Base-by-base conservation (phyloP, 2,113 vertebrate genomes). In the Archilochus colubris region DNA sequence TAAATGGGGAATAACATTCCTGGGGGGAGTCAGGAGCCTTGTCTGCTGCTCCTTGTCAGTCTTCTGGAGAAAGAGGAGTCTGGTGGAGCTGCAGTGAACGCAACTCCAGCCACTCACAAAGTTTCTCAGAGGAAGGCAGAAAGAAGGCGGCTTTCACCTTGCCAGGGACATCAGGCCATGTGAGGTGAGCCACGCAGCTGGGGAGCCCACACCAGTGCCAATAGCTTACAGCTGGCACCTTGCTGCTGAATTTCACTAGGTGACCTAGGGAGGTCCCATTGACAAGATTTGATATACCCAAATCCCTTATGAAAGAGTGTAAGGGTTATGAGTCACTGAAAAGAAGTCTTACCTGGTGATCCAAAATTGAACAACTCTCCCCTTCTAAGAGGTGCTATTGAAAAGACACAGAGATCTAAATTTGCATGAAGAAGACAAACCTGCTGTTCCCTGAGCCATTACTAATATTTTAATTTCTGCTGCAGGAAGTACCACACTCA, bases 401-500 rank as follows among this genome's bases (percentile, higher is more conserved):
- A 68, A 83, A 95, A 82, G 48, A 7, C 24, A 53, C 28, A 82
- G 27, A 6, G 48, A 43, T 88, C 89, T 43, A 72, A 58, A 77
- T 72, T n/a, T 74, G 40, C 8, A 3, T 63, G 53, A 53, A 46
- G 61, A 89, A 82, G 50, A 1, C 6, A 80, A 4, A 24, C 36
- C 2, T 73, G 40, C 20, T 70, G 69, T 97, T 89, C 76, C 36
- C 24, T 25, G 43, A 75, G 50, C 73, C 69, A 12, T 91, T 66
- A 24, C 89, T 97, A 76, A 97, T 80, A 73, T 68, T 93, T 94
- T 64, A 6, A 76, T 97, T 97, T 95, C 91, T 96, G 4, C 79
- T 58, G 69, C 97, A 99, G 99, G 99, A 99, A 99, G 97, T 99
- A 99, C 97, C 99, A 99, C 96, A 99, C 98, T 78, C 99, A 99